Evolutionary conservation across 2,797 vertebrate genomes (phyloP), one percentile per base, ranked within the genome.

Genomic region (Gymnopithys bicolor): DNA sequence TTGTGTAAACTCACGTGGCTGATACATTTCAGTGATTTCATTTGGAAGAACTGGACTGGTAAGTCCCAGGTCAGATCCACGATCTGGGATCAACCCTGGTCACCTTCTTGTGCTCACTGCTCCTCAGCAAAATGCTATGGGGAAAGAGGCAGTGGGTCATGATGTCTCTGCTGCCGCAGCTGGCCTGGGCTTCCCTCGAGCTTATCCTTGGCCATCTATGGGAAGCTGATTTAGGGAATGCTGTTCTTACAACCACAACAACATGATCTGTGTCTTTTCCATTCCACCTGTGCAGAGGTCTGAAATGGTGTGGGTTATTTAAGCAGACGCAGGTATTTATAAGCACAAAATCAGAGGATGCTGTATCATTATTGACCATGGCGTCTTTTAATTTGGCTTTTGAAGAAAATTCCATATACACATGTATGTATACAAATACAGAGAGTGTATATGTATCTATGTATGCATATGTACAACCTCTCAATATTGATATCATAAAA

Each of bases 71-170:
- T 80, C 11, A 25, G 37, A 58, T 77, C 25, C 16, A 39, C 19
- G 43, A 62, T 43, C 46, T 18, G 16, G 22, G 22, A 32, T 45
- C 21, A 33, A 16, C 17, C 11, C 21, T 30, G 41, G 19, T n/a
- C 46, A 46, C 23, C 69, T 71, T 58, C 64, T 58, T 3, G 0
- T 22, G 11, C 28, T 73, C 28, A 9, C 7, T 22, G 41, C 32
- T 49, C 45, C 59, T 16, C 13, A 48, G n/a, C n/a, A 48, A 60
- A 87, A 56, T 13, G 27, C 21, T 8, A 0, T 17, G 23, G 14
- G 21, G n/a, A 32, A 27, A 12, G 24, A n/a, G n/a, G 51, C 58
- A 62, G 48, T 0, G 0, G 33, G 37, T 30, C 4, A 2, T 3
- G 5, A 28, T 0, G 2, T 52, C 39, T 52, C 24, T 71, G 79